Percentiles rank a stretch among this genome's conserved stretches.
These are phyloP conservation scores for Tragelaphus buxtoni DNA, from an alignment of 2,113 vertebrate species.

Conservation along the genomic window DNA sequence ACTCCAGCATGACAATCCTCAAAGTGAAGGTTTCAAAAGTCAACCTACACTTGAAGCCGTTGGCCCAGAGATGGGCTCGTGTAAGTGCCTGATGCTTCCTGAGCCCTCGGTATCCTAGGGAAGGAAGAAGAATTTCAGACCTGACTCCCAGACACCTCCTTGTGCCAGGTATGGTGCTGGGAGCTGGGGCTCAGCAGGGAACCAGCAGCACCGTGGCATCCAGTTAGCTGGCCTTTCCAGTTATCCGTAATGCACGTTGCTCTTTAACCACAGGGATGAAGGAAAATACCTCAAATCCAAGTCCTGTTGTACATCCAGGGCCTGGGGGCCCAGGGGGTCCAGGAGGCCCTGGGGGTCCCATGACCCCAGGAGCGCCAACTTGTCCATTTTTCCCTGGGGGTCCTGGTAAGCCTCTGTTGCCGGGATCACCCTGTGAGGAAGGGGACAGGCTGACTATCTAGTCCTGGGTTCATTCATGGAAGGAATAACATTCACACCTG, in stretches of 20 bases:
- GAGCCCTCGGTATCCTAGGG: constrained; percentile 91
- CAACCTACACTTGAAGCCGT: constrained; percentile 80
- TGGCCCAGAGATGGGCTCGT: constrained; percentile 49
- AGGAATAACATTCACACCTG: background rate
- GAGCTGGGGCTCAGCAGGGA: background rate
- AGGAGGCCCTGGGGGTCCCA: constrained; percentile 84
- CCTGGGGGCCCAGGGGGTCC: constrained; percentile 88
- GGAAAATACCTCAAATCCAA: constrained; percentile 86
- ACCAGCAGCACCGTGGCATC: background rate
- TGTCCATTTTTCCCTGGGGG: constrained; percentile 84
- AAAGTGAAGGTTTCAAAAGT: background rate
- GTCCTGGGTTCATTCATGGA: background rate
- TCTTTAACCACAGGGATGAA: background rate
- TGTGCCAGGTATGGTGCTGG: background rate
- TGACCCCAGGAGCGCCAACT: constrained; percentile 83
- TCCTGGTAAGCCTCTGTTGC: constrained; percentile 85
- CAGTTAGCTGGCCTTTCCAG: background rate
- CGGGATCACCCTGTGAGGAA: constrained; percentile 87
- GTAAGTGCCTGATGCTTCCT: constrained; percentile 72
- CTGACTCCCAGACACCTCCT: background rate
- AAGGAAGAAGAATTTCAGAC: constrained; percentile 30
- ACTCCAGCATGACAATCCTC: background rate
- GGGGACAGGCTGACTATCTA: background rate
- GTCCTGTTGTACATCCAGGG: constrained; percentile 75
- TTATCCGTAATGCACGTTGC: rapidly evolving